Conservation (phyloP, 2,888 invertebrate genomes). For the Tenthredo amoena region DNA sequence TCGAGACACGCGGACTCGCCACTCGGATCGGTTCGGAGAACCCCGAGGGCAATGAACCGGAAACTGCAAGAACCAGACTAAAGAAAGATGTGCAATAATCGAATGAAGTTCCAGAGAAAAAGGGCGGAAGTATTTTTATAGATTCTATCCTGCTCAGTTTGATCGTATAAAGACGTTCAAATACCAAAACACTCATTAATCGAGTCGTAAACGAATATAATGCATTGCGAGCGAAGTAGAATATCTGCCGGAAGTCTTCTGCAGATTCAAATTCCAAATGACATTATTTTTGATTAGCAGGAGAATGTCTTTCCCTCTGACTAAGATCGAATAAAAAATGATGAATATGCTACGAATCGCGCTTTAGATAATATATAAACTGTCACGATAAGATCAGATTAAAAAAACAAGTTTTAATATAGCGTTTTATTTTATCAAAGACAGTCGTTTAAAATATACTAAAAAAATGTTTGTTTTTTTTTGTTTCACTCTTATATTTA, state of each 20-base stretch:
- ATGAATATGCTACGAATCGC: no score
- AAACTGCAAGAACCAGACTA: neutral
- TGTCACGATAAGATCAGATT: neutral
- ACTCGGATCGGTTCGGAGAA: neutral
- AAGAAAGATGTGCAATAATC: neutral
- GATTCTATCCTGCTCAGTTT: neutral
- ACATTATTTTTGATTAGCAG: neutral
- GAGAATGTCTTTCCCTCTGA: neutral
- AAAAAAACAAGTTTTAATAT: constrained; percentile 23
- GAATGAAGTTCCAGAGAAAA: neutral
- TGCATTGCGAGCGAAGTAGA: neutral
- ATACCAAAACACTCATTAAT: no score
- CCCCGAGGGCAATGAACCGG: neutral
- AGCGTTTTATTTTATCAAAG: constrained; percentile 48
- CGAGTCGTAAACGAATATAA: neutral
- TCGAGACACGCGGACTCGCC: neutral
- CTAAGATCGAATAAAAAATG: no score
- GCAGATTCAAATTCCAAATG: neutral
- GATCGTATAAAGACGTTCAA: neutral
- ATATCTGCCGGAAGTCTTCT: neutral
- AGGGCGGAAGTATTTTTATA: neutral
- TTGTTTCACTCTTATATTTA: neutral
- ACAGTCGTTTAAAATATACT: constrained; percentile 48
- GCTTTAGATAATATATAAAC: neutral
- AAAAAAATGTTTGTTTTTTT: constrained; percentile 20